Percentiles rank a stretch among this genome's conserved stretches.
Conservation (phyloP, 2,113 vertebrate species). For the Sorex araneus region DNA sequence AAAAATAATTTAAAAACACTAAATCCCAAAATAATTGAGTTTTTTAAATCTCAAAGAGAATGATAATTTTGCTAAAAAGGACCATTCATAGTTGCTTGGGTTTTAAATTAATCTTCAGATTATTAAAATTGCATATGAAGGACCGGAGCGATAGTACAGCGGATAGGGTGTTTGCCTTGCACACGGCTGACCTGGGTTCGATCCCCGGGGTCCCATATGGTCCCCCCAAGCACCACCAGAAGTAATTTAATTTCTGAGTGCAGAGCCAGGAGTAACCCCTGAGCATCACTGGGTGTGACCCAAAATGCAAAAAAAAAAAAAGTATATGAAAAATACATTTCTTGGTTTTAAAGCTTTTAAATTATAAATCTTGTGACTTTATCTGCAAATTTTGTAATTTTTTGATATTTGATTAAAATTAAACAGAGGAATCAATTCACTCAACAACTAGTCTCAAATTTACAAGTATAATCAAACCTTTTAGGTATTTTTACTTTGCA, state of each 20-base stretch:
- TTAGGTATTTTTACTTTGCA: conserved; percentile 48
- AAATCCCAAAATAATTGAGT: neutral
- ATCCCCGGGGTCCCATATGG: too few species aligned
- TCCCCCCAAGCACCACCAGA: too few species aligned
- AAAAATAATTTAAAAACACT: too few species aligned
- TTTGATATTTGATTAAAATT: neutral
- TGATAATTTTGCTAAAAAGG: conserved; percentile 26
- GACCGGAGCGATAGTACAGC: too few species aligned
- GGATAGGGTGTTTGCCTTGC: too few species aligned
- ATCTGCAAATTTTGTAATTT: neutral
- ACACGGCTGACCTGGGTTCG: too few species aligned
- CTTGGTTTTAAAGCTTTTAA: neutral
- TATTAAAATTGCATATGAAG: neutral
- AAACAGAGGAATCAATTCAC: conserved; percentile 29
- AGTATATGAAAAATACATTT: neutral
- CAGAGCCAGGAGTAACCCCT: too few species aligned
- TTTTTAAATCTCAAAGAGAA: neutral
- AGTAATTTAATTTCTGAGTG: too few species aligned
- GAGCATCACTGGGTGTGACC: too few species aligned
- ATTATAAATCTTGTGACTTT: conserved; percentile 12
- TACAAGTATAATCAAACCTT: neutral
- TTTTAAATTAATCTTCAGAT: conserved; percentile 20
- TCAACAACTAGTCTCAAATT: conserved; percentile 17
- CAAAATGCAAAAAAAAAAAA: too few species aligned
- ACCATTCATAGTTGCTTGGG: neutral